Base-by-base conservation (phyloP, 2,888 invertebrate species). In the Acanthosepion pharaonis region DNA sequence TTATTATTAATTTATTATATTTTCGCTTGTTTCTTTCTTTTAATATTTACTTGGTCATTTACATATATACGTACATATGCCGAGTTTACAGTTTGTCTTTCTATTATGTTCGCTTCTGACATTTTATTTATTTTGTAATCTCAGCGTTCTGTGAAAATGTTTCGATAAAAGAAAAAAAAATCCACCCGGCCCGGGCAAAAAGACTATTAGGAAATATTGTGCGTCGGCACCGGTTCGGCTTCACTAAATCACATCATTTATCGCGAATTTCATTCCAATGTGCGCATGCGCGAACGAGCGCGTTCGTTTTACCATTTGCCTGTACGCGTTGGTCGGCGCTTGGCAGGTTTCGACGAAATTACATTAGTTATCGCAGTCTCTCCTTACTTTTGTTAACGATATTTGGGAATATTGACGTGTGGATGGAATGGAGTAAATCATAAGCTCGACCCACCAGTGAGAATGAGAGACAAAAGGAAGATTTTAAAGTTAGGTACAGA, bases 201-300 rank as follows among this genome's bases (percentile, higher is more conserved):
- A 78, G 9, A 78, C 78, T 18, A 78, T 78, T 78, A 78, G 78
- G n/a, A 78, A 78, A 33, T 33, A 78, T 78, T 78, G 78, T 78
- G 11, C 15, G 78, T 78, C 78, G 78, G 78, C 78, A 78, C n/a
- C n/a, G 78, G 78, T 78, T 78, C 78, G 78, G 78, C 78, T 78
- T 78, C 78, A 78, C 78, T 18, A 78, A 78, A 78, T 78, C 78
- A 78, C 78, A 78, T 78, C 78, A n/a, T 78, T 78, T 78, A 78
- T 78, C 78, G 78, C 78, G 78, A 15, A n/a, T 78, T n/a, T 78
- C 78, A 78, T 78, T 15, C 78, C 18, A 2, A 33, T 11, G 78
- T 33, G 78, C 78, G 78, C 78, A 33, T 78, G 78, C 78, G 78
- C 78, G 15, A n/a, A 78, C n/a, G 78, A 78, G 33, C 15, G n/a